Conservation (phyloP, 2,113 vertebrate genomes). For the Triplophysa siluroides region DNA sequence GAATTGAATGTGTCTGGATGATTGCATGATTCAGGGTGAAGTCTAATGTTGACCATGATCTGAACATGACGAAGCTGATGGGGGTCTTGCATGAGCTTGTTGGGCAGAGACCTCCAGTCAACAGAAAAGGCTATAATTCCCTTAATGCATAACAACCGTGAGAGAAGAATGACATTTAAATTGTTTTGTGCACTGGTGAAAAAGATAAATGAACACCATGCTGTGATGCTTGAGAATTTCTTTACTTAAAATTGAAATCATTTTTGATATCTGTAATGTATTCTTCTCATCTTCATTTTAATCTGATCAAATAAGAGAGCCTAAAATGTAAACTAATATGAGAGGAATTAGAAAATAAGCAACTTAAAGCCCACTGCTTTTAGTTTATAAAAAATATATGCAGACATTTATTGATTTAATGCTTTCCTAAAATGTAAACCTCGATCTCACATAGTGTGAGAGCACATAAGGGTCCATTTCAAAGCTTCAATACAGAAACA, state of each 20-base stretch:
- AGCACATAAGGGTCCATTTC: no score
- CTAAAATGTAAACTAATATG: not conserved
- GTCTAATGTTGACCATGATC: slow-evolving; percentile 18
- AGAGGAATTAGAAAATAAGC: not conserved
- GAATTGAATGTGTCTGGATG: not conserved
- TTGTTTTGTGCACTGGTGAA: not conserved
- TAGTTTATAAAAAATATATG: no score
- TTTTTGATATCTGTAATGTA: not conserved
- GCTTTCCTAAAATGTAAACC: no score
- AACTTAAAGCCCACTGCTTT: no score
- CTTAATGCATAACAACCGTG: not conserved
- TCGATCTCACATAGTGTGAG: no score
- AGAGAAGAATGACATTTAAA: not conserved
- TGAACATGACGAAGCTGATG: slow-evolving; percentile 14
- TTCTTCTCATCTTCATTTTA: not conserved
- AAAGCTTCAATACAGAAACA: no score
- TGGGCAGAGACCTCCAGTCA: not conserved
- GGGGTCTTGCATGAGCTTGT: not conserved
- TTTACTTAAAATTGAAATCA: not conserved
- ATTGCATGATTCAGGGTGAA: not conserved
- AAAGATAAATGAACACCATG: not conserved
- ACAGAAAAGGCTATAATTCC: not conserved
- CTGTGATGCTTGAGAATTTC: not conserved
- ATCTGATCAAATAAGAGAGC: not conserved
- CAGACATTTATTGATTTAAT: no score